phyloP scores from a whole-genome alignment of 2,888 invertebrate genomes.

The Eupithecia vulgata region DNA sequence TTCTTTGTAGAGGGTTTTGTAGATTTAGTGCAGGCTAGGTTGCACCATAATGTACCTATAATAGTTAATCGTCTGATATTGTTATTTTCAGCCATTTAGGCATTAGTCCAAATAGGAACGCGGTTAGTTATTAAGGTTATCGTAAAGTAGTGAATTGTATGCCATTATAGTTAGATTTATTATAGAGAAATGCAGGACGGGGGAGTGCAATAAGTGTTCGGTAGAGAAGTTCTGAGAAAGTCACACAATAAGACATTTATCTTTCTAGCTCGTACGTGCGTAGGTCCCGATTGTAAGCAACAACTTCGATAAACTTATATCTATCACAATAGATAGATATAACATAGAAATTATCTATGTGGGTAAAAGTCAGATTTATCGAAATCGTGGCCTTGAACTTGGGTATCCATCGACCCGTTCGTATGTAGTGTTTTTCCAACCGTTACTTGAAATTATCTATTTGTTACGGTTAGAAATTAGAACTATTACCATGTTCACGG shows the following conservation, averaged over 20 bases:
- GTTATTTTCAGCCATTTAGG: constrained; percentile 60
- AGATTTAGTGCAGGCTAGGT: constrained; percentile 17
- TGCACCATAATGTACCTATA: constrained; percentile 48
- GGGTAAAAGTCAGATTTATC: neutral
- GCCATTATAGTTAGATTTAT: constrained; percentile 78
- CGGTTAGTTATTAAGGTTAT: constrained; percentile 73
- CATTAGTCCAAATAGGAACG: constrained; percentile 74
- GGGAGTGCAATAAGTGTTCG: constrained; percentile 73
- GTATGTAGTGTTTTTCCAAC: neutral
- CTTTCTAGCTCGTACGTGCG: neutral
- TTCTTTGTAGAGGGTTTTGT: constrained; percentile 5
- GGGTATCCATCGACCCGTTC: neutral
- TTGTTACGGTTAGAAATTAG: neutral
- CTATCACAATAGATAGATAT: neutral
- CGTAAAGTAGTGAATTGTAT: constrained; percentile 77
- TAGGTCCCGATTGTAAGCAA: neutral
- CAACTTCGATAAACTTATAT: neutral
- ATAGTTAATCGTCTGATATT: constrained; percentile 69
- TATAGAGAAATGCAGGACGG: constrained; percentile 75
- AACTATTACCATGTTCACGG: neutral
- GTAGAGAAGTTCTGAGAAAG: constrained; percentile 28
- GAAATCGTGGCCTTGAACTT: neutral
- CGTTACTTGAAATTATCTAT: neutral
- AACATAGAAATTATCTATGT: neutral
- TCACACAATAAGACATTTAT: neutral